Evolutionary conservation across 2,888 invertebrate species (phyloP).

Genomic region (Mimas tiliae): DNA sequence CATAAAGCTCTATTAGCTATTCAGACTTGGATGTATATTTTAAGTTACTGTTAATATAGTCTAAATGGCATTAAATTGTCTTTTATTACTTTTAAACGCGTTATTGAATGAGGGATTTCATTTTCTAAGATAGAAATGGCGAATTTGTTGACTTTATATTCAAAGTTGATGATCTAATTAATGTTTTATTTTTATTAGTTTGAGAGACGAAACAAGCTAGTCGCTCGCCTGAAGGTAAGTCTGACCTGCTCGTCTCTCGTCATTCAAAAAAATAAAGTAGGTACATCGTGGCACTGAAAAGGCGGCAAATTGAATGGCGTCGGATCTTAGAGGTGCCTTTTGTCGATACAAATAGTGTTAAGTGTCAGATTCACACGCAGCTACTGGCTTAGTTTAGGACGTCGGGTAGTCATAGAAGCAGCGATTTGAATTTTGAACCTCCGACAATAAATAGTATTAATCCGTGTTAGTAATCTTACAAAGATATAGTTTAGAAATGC

Average conservation of each 20-base stretch:
- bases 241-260: no score
- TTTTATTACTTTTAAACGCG: not conserved
- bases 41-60: not conserved
- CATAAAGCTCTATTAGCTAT: conserved; percentile 28
- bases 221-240: no score
- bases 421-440: not conserved
- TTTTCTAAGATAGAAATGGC: not conserved
- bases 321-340: conserved; percentile 29
- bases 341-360: conserved; percentile 35
- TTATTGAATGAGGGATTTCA: conserved; percentile 5
- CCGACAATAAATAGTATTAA: no score
- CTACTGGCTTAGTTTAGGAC: not conserved
- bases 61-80: conserved; percentile 11
- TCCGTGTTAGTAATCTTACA: no score
- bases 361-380: conserved; percentile 36
- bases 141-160: not conserved
- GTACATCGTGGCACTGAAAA: conserved; percentile 17
- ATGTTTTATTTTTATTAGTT: no score
- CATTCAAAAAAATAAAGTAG: no score
- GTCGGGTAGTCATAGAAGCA: not conserved
- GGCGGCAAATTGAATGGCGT: conserved; percentile 32
- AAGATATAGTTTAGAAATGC: no score
- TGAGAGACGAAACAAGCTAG: no score
- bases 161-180: not conserved
- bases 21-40: conserved; percentile 14